These are phyloP conservation scores for Camponotus pennsylvanicus DNA, from an alignment of 1,140 invertebrate species.

Conservation along the genomic window DNA sequence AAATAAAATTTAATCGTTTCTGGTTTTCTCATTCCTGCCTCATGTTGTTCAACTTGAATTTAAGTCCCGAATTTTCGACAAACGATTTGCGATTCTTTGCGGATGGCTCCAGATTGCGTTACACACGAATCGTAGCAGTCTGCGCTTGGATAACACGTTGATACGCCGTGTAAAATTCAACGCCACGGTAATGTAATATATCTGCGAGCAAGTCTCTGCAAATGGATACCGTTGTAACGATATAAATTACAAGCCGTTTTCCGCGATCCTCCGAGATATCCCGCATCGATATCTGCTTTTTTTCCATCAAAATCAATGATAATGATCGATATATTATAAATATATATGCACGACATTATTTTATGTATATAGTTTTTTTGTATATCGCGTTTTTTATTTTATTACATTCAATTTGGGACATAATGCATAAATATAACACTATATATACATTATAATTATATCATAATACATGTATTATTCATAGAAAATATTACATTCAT, in stretches of 20 bases:
- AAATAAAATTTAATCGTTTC: slow-evolving; percentile 32
- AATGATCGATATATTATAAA: background rate
- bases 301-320: background rate
- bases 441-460: no score
- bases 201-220: slow-evolving; percentile 26
- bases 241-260: slow-evolving; percentile 42
- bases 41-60: background rate
- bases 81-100: background rate
- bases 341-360: background rate
- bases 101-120: background rate
- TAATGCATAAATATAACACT: background rate
- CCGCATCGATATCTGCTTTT: background rate
- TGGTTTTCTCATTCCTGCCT: background rate
- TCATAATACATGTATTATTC: background rate
- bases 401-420: background rate
- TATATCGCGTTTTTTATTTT: background rate
- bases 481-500: background rate
- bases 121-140: background rate
- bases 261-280: background rate
- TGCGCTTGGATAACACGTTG: background rate
- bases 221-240: slow-evolving; percentile 44
- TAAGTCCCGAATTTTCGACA: slow-evolving; percentile 29
- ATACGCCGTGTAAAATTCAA: slow-evolving; percentile 28
- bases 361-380: background rate
- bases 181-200: slow-evolving; percentile 32